Evolutionary conservation across 2,888 invertebrate species (phyloP).

Genomic region (Amiota communis): DNA sequence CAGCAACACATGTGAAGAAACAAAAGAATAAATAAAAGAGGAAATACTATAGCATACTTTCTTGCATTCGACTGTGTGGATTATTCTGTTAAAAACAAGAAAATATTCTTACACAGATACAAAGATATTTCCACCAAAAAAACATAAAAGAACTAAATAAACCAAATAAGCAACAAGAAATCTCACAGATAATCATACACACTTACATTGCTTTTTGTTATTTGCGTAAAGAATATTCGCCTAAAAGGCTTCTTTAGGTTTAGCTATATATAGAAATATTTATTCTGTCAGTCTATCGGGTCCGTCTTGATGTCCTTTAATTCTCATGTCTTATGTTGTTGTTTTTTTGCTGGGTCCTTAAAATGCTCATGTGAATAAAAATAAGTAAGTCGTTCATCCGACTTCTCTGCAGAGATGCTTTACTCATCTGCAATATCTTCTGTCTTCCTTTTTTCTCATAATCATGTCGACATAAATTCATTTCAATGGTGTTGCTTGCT

Average conservation of each 20-base stretch:
- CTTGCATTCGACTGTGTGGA: constrained; percentile 25
- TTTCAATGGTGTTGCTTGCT: constrained; percentile 50
- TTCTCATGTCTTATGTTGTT: background rate
- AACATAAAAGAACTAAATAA: background rate
- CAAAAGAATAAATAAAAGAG: background rate
- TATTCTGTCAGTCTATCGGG: too few relatives aligned
- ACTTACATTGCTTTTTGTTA: background rate
- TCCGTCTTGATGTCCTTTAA: too few relatives aligned
- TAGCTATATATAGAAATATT: background rate
- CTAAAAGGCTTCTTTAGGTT: too few relatives aligned
- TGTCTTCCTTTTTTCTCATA: background rate
- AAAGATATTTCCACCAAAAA: background rate
- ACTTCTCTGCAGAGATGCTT: constrained; percentile 32
- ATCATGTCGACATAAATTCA: constrained; percentile 7
- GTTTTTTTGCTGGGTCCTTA: constrained; percentile 31
- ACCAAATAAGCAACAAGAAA: constrained; percentile 6
- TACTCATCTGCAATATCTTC: constrained; percentile 35
- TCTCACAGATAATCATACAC: background rate
- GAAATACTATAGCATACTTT: constrained; percentile 18
- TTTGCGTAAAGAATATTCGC: too few relatives aligned
- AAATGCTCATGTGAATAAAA: constrained; percentile 46
- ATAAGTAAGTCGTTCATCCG: constrained; percentile 62
- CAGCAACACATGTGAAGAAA: background rate
- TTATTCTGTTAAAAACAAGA: constrained; percentile 18
- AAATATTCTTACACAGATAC: too few relatives aligned